A percentile compares a stretch with the other conserved stretches of the same genome.
phyloP scores from a whole-genome alignment of 2,113 vertebrate genomes.

The Chaetops frenatus region DNA sequence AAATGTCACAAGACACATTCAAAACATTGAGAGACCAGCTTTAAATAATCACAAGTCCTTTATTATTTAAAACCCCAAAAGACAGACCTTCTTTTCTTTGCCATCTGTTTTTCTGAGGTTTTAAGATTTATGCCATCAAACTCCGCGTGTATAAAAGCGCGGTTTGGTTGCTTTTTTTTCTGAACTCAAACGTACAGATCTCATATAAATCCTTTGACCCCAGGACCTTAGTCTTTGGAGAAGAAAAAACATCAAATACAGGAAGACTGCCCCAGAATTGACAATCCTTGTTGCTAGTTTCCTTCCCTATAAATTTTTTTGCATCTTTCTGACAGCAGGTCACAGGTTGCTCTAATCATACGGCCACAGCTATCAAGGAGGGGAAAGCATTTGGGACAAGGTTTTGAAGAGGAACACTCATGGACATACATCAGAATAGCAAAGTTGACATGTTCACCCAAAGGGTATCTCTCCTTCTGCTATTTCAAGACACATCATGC shows the following conservation, averaged over 20 bases:
- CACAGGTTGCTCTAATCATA: background rate
- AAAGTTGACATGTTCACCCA: background rate
- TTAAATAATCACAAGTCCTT: slow-evolving; percentile 27
- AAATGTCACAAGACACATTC: background rate
- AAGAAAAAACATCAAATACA: background rate
- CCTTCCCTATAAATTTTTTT: background rate
- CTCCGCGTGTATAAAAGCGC: background rate
- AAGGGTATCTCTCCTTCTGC: background rate
- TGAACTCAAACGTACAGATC: background rate
- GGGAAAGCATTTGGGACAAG: background rate
- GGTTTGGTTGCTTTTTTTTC: background rate
- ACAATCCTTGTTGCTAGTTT: background rate
- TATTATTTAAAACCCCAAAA: slow-evolving; percentile 15
- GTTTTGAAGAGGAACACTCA: background rate
- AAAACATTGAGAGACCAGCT: background rate
- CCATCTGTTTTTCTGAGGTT: slow-evolving; percentile 42
- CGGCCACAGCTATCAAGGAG: background rate
- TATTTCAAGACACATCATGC: background rate
- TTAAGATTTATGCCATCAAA: slow-evolving; percentile 30
- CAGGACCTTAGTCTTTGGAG: background rate
- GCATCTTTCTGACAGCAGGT: background rate
- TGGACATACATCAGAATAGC: background rate
- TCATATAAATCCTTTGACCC: background rate
- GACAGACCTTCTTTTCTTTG: slow-evolving; percentile 30
- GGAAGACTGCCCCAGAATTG: background rate